Evolutionary conservation across 2,888 invertebrate genomes (phyloP), one percentile per base, ranked within the genome.

Genomic region (Eilema caniola): DNA sequence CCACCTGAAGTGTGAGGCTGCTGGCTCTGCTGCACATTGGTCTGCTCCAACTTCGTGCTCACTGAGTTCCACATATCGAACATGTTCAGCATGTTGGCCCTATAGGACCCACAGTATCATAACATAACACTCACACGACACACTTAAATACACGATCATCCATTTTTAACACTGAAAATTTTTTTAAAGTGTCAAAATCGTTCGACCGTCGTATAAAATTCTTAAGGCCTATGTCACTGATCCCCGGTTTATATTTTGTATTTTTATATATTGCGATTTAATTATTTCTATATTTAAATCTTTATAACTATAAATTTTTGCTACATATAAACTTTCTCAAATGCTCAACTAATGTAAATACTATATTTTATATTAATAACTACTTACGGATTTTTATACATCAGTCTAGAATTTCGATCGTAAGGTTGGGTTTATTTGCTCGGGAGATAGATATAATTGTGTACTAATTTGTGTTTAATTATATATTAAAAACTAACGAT

Each of bases 31-130:
- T 96, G 96, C 77, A 96, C 94, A 88, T 96, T 96, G 87, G 95
- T 96, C 90, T 97, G 96, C 80, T 97, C 97, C 96, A 97, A 91
- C 95, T 97, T 97, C 83, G 97, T 96, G 94, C 96, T 96, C 89
- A 97, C 97, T 90, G 96, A 96, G 95, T 96, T 97, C 97, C 97
- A 97, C 97, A 97, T 97, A 94, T 97, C 97, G 94, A 97, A 97
- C 97, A 97, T 97, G 91, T 96, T 97, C 89, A 95, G 88, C 95
- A 95, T 95, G 80, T 84, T 93, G 87, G 88, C 88, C 87, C 90
- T 87, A 74, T 77, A 12, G 82, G 79, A 82, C 82, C 78, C 73
- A 82, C 79, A 79, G 69, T 81, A 80, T 75, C 82, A 82, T 82
- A 77, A 14, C 62, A 41, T 59, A 62, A 81, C 86, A 85, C 83